phyloP scores from a whole-genome alignment of 2,888 invertebrate species.

The Apodemia mormo region DNA sequence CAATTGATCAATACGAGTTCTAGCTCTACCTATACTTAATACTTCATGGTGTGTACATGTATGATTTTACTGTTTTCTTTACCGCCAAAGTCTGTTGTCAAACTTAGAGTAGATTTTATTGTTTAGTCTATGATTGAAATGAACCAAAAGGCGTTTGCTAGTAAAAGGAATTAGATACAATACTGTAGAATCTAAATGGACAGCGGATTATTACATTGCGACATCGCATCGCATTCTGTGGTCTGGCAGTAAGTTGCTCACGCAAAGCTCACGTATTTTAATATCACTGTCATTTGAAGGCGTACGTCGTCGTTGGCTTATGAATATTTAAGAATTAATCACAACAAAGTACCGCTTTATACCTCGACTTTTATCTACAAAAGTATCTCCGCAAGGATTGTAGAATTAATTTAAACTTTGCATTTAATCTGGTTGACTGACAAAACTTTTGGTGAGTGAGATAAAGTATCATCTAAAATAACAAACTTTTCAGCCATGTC shows the following conservation, averaged over 20 bases:
- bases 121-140: no score
- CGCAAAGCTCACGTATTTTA: conserved; percentile 19
- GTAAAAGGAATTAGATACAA: not conserved
- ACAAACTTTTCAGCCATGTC: conserved; percentile 58
- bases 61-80: no score
- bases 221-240: not conserved
- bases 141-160: no score
- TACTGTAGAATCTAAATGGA: not conserved
- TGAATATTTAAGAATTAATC: conserved; percentile 40
- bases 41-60: no score
- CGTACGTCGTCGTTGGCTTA: conserved; percentile 22
- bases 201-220: not conserved
- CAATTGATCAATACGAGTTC: no score
- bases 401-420: conserved; percentile 78
- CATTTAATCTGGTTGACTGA: conserved; percentile 75
- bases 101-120: no score
- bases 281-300: conserved; percentile 9
- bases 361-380: conserved; percentile 54
- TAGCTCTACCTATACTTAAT: no score
- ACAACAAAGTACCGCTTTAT: conserved; percentile 36
- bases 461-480: conserved; percentile 74
- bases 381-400: conserved; percentile 55
- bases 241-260: not conserved
- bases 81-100: no score
- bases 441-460: conserved; percentile 68